A percentile compares a stretch with the other conserved stretches of the same genome.
Conservation (phyloP, 2,797 vertebrate species). For the Eulemur coronatus region DNA sequence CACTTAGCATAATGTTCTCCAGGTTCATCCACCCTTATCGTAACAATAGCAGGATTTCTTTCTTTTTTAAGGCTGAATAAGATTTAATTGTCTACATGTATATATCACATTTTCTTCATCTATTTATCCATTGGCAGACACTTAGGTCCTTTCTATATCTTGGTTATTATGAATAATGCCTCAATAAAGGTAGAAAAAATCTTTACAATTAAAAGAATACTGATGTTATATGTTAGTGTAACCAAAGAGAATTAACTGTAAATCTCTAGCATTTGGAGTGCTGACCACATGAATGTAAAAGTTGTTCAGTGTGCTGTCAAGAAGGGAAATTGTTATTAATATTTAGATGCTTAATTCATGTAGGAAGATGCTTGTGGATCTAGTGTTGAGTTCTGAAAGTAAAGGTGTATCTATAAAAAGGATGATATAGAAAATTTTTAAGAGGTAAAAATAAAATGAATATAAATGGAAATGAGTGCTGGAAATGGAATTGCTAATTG, state of each 20-base stretch:
- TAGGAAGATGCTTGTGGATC: not conserved
- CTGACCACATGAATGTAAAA: not conserved
- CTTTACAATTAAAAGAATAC: not conserved
- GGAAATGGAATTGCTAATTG: not conserved
- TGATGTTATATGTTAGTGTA: not conserved
- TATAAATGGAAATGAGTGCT: not conserved
- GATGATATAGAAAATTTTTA: not conserved
- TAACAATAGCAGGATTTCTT: not conserved
- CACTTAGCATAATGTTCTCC: not conserved
- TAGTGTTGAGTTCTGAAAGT: not conserved
- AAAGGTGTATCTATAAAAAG: not conserved
- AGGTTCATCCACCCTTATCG: not conserved
- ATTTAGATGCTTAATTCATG: not conserved
- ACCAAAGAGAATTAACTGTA: not conserved
- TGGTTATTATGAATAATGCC: not conserved
- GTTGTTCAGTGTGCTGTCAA: not conserved
- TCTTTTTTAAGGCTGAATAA: not conserved
- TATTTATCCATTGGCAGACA: not conserved
- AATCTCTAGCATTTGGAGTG: not conserved
- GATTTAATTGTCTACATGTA: not conserved
- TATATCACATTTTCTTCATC: not conserved
- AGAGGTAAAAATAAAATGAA: not conserved
- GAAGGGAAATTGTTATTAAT: not conserved
- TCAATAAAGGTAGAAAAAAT: not conserved
- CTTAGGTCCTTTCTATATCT: not conserved